Conservation (phyloP, 2,113 vertebrate genomes). For the Oreochromis niloticus region DNA sequence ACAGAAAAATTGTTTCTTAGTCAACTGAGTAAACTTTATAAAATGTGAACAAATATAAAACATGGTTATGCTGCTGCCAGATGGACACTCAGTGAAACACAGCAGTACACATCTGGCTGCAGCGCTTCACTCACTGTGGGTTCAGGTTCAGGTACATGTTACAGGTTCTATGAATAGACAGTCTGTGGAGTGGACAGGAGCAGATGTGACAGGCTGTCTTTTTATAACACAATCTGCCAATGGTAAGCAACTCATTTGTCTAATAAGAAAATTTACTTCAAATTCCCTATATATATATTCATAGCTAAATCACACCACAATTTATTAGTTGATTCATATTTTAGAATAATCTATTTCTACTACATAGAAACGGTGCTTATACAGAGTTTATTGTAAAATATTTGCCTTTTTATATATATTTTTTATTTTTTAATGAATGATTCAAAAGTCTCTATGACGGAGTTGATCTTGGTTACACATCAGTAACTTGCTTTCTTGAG, state of each 20-base stretch:
- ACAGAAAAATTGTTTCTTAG: background rate
- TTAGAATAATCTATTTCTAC: background rate
- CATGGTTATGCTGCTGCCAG: background rate
- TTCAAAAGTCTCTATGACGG: background rate
- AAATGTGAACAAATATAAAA: background rate
- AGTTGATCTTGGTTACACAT: background rate
- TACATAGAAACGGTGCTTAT: background rate
- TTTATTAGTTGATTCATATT: background rate
- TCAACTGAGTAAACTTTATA: background rate
- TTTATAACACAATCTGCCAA: background rate
- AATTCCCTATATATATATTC: background rate
- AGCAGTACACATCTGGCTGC: background rate
- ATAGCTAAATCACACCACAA: background rate
- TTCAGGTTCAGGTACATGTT: background rate
- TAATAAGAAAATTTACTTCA: background rate
- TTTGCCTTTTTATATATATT: background rate
- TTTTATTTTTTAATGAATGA: background rate
- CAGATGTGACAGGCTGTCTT: background rate
- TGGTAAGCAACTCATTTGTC: background rate
- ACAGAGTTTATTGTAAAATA: background rate
- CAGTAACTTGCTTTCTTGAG: background rate
- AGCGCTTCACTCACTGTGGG: background rate
- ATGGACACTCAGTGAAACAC: background rate
- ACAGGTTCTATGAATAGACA: background rate
- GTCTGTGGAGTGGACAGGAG: background rate